These are phyloP conservation scores for Gallinago solitaria DNA, from an alignment of 2,797 vertebrate genomes.

Conservation along the genomic window DNA sequence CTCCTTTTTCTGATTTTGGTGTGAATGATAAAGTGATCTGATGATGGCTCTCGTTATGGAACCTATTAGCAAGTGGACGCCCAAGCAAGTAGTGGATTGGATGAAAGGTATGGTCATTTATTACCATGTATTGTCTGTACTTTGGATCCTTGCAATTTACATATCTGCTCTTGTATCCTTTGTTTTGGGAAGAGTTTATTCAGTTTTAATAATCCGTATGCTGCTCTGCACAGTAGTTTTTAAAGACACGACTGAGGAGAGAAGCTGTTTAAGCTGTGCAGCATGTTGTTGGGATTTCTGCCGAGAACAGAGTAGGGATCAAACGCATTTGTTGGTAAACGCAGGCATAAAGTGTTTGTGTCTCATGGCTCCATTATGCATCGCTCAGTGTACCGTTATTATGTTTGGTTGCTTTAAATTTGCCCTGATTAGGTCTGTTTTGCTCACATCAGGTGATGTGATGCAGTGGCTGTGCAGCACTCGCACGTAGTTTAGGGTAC, in stretches of 20 bases:
- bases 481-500: slow-evolving; percentile 54
- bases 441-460: slow-evolving; percentile 54
- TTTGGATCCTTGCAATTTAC: slow-evolving; percentile 32
- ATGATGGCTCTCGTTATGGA: slow-evolving; percentile 91
- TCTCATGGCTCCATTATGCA: slow-evolving; percentile 50
- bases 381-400: background rate
- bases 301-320: slow-evolving; percentile 20
- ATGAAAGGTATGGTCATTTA: slow-evolving; percentile 88
- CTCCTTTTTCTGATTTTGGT: slow-evolving; percentile 74
- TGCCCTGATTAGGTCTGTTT: slow-evolving; percentile 48
- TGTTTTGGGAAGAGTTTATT: slow-evolving; percentile 62
- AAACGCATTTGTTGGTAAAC: slow-evolving; percentile 42
- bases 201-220: slow-evolving; percentile 30
- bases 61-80: slow-evolving; percentile 95
- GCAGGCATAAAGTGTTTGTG: slow-evolving; percentile 20
- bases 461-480: slow-evolving; percentile 65
- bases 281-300: slow-evolving; percentile 39
- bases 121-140: slow-evolving; percentile 38
- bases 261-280: slow-evolving; percentile 32
- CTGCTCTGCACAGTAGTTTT: slow-evolving; percentile 61
- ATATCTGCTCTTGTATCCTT: slow-evolving; percentile 8
- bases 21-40: slow-evolving; percentile 84
- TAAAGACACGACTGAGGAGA: slow-evolving; percentile 22
- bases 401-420: slow-evolving; percentile 51
- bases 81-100: slow-evolving; percentile 93